Evolutionary conservation across 2,888 invertebrate species (phyloP).

Genomic region (Horisme vitalbata): DNA sequence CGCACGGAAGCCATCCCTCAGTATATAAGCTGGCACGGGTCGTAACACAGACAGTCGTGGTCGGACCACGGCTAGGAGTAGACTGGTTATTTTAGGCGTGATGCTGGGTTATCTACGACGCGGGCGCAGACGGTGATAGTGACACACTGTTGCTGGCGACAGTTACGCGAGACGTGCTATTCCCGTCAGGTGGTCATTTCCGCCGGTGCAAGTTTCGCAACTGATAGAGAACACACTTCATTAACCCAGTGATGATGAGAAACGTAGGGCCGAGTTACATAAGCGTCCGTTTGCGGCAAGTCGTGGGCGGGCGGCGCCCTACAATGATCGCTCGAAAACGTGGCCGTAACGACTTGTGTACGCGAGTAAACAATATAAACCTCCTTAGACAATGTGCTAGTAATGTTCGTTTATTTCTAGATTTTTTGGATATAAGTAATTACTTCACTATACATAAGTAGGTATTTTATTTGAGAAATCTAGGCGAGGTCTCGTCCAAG

Average conservation of each 20-base stretch:
- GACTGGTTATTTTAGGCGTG: constrained; percentile 76
- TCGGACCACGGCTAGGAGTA: constrained; percentile 69
- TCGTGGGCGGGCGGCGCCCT: constrained; percentile 67
- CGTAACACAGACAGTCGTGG: constrained; percentile 70
- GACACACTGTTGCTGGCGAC: constrained; percentile 73
- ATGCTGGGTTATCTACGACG: constrained; percentile 71
- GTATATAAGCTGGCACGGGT: constrained; percentile 68
- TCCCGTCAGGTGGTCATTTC: constrained; percentile 81
- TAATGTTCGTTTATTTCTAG: constrained; percentile 13
- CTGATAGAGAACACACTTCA: constrained; percentile 64
- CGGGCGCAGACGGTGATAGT: constrained; percentile 74
- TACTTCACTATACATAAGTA: too few species aligned
- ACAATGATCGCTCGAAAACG: constrained; percentile 38
- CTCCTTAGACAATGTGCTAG: constrained; percentile 17
- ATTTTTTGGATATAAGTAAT: constrained; percentile 1
- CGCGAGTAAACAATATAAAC: constrained; percentile 43
- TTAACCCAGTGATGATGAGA: constrained; percentile 60
- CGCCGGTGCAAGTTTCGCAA: constrained; percentile 72
- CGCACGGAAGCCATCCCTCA: constrained; percentile 84
- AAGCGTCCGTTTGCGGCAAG: constrained; percentile 42
- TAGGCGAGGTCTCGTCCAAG: too few species aligned
- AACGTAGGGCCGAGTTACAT: constrained; percentile 51
- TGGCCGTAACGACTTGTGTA: constrained; percentile 34
- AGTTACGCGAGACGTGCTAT: constrained; percentile 75
- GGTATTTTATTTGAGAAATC: too few species aligned